Evolutionary conservation across 2,113 vertebrate genomes (phyloP), one percentile per base, ranked within the genome.

Genomic region (Phasianus colchicus): DNA sequence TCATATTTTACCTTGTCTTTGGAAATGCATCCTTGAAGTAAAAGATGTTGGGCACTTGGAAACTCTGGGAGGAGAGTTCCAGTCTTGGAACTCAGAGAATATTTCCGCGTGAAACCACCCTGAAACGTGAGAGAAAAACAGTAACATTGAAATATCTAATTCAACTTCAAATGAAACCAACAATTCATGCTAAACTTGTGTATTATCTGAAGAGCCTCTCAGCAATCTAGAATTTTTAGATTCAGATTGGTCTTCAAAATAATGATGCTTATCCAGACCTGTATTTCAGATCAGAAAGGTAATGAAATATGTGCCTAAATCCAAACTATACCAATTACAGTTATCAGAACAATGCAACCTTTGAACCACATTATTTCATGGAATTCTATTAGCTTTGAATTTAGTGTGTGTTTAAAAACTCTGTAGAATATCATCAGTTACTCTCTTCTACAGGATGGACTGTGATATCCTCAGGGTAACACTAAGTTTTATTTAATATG

Each of bases 61-160:
- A 99, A 99, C 90, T 99, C 99, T 69, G 99, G 99, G 38, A 99
- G 98, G 55, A 99, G 96, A 4, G 99, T 99, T 96, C 99, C 99
- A 11, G 99, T 99, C 98, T 99, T 99, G 70, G 99, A 99, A 96
- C 99, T 99, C 89, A 99, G 96, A 21, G 99, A 99, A 89, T 99
- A 99, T 98, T 99, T 99, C 82, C 99, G 98, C 90, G 99, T 99
- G 96, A 99, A 99, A 58, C 99, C 99, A 86, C 99, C 99, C 99
- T 99, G 96, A 83, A 95, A 97, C 10, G 50, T 13, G 92, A 78
- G 57, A 40, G 61, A 50, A 77, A 75, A 86, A 90, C 47, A 95
- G 27, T 47, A 93, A 55, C 42, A 87, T 38, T 79, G 14, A 89
- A 90, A 63, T 13, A 71, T 18, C 4, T 74, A 54, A 73, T 30